phyloP scores from a whole-genome alignment of 2,888 invertebrate species.

The Leptodirus hochenwartii region DNA sequence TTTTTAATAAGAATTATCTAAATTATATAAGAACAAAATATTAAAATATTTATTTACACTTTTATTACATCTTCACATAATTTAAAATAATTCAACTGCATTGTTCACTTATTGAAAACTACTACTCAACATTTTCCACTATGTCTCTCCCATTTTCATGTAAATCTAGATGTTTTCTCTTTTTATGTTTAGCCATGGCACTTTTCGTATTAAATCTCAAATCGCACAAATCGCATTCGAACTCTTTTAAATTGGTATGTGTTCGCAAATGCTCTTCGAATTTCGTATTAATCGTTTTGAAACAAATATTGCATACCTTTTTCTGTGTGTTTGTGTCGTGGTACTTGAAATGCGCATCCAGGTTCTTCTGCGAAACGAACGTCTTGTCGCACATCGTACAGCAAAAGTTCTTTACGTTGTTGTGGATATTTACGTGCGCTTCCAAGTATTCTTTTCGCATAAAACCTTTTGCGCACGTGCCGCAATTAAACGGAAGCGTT shows the following conservation, averaged over 20 bases:
- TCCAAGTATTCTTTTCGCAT: conserved; percentile 26
- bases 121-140: too few relatives aligned
- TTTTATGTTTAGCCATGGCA: conserved; percentile 22
- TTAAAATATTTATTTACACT: too few relatives aligned
- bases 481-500: conserved; percentile 21
- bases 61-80: too few relatives aligned
- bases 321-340: conserved; percentile 21
- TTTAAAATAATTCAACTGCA: too few relatives aligned
- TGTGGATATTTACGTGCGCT: conserved; percentile 23
- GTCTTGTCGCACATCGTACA: conserved; percentile 22
- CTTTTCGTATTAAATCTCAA: conserved; percentile 24
- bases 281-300: conserved; percentile 21
- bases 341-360: conserved; percentile 24
- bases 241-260: conserved; percentile 23
- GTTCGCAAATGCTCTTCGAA: conserved; percentile 24
- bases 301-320: conserved; percentile 23
- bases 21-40: too few relatives aligned
- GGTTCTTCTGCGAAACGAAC: conserved; percentile 24
- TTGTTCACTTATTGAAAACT: too few relatives aligned
- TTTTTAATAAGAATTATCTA: too few relatives aligned
- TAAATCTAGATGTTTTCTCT: conserved; percentile 20
- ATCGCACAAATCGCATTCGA: conserved; percentile 22
- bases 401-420: conserved; percentile 21
- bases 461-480: conserved; percentile 23
- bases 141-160: too few relatives aligned